Percentiles rank a stretch among this genome's conserved stretches.
Conservation (phyloP, 2,113 vertebrate genomes). For the Erpornis zantholeuca region DNA sequence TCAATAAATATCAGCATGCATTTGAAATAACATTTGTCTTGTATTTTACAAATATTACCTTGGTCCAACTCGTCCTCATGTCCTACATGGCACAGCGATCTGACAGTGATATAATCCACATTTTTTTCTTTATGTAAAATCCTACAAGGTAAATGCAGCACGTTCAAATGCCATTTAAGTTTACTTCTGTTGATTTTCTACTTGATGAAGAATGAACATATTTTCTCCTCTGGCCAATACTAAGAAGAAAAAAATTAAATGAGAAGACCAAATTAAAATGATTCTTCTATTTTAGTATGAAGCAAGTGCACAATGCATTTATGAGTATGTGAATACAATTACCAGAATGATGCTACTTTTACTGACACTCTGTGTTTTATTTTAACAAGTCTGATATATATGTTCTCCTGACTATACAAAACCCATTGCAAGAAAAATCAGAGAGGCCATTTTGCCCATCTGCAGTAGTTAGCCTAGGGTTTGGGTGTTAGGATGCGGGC, state of each 20-base stretch:
- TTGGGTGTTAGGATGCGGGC: background rate
- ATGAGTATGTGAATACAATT: background rate
- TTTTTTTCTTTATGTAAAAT: background rate
- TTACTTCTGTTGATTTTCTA: background rate
- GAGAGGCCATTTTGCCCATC: background rate
- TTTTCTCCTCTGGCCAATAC: background rate
- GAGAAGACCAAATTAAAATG: background rate
- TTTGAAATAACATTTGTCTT: constrained; percentile 29
- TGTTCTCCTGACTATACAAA: background rate
- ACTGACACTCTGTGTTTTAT: background rate
- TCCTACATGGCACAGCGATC: background rate
- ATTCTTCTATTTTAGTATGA: background rate
- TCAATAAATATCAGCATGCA: constrained; percentile 19
- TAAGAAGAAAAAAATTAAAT: background rate
- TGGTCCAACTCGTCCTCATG: background rate
- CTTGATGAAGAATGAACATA: background rate
- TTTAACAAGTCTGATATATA: background rate
- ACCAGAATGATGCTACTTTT: background rate
- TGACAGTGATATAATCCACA: background rate
- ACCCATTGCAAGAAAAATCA: background rate
- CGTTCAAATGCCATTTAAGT: background rate
- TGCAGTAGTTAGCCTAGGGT: background rate
- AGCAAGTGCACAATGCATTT: background rate
- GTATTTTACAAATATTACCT: background rate
- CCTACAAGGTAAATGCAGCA: background rate